Base-by-base conservation (phyloP, 2,113 vertebrate species). In the Atlantisia rogersi region DNA sequence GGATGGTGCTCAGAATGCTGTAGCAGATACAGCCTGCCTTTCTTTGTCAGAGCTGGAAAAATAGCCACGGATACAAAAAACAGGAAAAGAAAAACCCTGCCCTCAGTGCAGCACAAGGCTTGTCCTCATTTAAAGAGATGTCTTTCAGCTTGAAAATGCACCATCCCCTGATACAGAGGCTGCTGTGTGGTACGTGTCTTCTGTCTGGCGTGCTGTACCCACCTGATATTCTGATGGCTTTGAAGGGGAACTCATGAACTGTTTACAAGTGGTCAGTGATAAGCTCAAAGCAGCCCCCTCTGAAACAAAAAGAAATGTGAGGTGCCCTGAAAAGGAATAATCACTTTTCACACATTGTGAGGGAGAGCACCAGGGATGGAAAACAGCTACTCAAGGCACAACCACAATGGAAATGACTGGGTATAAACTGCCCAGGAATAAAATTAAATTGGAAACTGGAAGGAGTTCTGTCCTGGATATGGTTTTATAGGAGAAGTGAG, bases 401-500 rank as follows among this genome's bases (percentile, higher is more conserved):
- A 74, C 67, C 70, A 80, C 79, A 90, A 53, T 85, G 83, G 91
- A 87, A 96, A 91, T 39, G 60, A 95, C 35, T 44, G 42, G 60
- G 42, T 68, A 94, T 76, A 65, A 94, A 85, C 40, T 76, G 40
- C 69, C 28, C 58, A 82, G 85, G 89, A 94, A 92, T 85, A 73
- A 95, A 96, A 95, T 84, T 82, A 86, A 95, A 89, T 91, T 92
- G 74, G 78, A 92, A 92, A 78, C 77, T 92, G 93, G 81, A 94
- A 81, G 69, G 69, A 89, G 16, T 85, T 92, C 83, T 89, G 44
- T 69, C 64, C 77, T 84, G 86, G 70, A 12, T 88, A 60, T 74
- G 65, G 94, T 95, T 96, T 95, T 76, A 79, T 69, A 92, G 74
- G n/a, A 94, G 62, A 96, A 95, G 74, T 44, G 81, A 97, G 87